Percentiles rank a stretch among this genome's conserved stretches.
Conservation (phyloP, 1,140 invertebrate genomes). For the Steinernema feltiae region DNA sequence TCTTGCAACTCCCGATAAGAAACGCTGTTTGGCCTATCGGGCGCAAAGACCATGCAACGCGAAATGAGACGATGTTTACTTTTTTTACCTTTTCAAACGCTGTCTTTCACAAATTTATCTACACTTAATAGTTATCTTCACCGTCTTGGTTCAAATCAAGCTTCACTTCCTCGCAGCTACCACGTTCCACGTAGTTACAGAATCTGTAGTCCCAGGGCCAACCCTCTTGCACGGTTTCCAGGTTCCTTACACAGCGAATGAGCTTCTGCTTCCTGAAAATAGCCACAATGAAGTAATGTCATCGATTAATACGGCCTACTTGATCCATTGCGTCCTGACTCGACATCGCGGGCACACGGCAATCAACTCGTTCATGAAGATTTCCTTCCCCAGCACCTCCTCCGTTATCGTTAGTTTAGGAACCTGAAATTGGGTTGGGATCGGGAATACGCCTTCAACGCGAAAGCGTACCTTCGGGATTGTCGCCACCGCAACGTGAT, state of each 20-base stretch:
- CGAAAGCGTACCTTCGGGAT: not conserved
- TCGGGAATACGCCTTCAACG: not conserved
- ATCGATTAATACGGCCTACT: not conserved
- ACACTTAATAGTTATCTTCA: slow-evolving; percentile 5
- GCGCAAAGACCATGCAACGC: too few species aligned
- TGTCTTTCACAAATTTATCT: too few species aligned
- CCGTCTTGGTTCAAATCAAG: not conserved
- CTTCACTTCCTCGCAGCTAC: not conserved
- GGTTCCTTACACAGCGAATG: not conserved
- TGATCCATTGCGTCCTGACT: not conserved
- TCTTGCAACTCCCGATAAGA: too few species aligned
- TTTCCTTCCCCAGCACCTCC: not conserved
- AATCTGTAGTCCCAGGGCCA: slow-evolving; percentile 2
- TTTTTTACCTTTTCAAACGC: too few species aligned
- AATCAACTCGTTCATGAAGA: not conserved
- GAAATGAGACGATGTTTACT: too few species aligned
- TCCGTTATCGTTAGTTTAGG: too few species aligned
- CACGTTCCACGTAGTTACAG: not conserved
- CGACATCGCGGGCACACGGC: not conserved
- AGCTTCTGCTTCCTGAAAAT: not conserved
- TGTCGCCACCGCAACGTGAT: not conserved
- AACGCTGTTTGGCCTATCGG: too few species aligned
- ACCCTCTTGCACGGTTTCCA: not conserved
- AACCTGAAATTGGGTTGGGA: not conserved
- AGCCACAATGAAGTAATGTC: not conserved